These are phyloP conservation scores for Loripinus fragilis DNA, from an alignment of 2,888 invertebrate species.

Conservation along the genomic window DNA sequence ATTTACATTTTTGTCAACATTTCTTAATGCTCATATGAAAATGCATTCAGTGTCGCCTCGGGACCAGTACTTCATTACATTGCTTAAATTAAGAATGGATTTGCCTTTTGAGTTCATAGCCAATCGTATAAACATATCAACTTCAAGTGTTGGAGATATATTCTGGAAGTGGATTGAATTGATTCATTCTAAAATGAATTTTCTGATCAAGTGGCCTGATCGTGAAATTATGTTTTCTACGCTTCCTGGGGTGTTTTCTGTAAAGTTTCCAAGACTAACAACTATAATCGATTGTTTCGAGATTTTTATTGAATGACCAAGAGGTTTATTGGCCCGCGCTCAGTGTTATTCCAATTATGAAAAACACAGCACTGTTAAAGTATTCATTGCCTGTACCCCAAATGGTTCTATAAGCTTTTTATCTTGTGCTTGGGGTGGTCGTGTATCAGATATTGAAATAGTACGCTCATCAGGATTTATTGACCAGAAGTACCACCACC, in stretches of 20 bases:
- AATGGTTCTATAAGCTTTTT: constrained; percentile 47
- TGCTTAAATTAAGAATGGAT: constrained; percentile 42
- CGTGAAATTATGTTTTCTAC: constrained; percentile 21
- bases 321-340: constrained; percentile 22
- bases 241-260: constrained; percentile 4
- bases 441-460: constrained; percentile 58
- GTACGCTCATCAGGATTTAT: constrained; percentile 51
- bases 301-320: constrained; percentile 34
- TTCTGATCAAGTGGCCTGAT: constrained; percentile 46
- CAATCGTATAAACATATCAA: constrained; percentile 22
- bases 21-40: neutral
- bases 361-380: constrained; percentile 27
- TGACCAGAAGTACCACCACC: constrained; percentile 36
- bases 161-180: constrained; percentile 55
- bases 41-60: neutral
- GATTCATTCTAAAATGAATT: constrained; percentile 35
- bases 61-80: constrained; percentile 43
- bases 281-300: constrained; percentile 38
- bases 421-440: constrained; percentile 54
- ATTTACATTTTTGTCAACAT: constrained; percentile 23
- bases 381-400: constrained; percentile 38
- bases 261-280: constrained; percentile 25
- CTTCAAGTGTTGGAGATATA: constrained; percentile 26
- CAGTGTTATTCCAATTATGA: constrained; percentile 36
- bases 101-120: constrained; percentile 39